phyloP scores from a whole-genome alignment of 2,797 vertebrate genomes.

The Megalops cyprinoides region DNA sequence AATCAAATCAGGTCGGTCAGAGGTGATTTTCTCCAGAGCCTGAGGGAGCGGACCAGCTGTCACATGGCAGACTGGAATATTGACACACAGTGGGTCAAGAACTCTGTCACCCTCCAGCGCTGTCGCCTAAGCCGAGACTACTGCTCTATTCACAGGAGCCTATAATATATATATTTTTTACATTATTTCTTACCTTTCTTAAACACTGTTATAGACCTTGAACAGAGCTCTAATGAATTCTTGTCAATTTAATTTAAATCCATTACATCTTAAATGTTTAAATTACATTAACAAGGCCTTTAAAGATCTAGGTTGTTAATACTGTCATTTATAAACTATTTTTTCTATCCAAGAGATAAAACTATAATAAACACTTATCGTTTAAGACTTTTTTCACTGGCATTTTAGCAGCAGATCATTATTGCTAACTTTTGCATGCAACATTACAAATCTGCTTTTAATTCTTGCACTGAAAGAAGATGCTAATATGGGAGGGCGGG shows the following conservation, averaged over 20 bases:
- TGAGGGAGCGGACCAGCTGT: slow-evolving; percentile 46
- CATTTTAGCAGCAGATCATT: slow-evolving; percentile 16
- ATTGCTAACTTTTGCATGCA: slow-evolving; percentile 31
- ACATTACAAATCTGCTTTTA: slow-evolving; percentile 42
- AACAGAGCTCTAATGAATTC: slow-evolving; percentile 45
- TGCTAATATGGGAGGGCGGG: background rate
- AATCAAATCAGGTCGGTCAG: slow-evolving; percentile 71
- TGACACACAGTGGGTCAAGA: slow-evolving; percentile 27
- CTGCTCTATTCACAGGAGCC: background rate
- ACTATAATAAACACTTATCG: slow-evolving; percentile 39
- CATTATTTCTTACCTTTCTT: background rate
- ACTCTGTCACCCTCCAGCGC: background rate
- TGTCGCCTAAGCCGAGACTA: background rate
- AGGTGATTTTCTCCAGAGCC: slow-evolving; percentile 58
- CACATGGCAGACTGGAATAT: slow-evolving; percentile 46
- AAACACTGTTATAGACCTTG: slow-evolving; percentile 30
- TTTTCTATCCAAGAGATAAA: slow-evolving; percentile 43
- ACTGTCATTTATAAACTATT: slow-evolving; percentile 34
- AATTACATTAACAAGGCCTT: slow-evolving; percentile 50
- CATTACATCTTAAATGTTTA: slow-evolving; percentile 45
- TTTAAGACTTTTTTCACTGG: slow-evolving; percentile 36
- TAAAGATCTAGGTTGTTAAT: slow-evolving; percentile 45
- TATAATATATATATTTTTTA: background rate
- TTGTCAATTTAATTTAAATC: slow-evolving; percentile 53
- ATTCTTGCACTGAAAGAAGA: no score